phyloP scores from a whole-genome alignment of 2,113 vertebrate genomes.

The Apistogramma diplotaenia region DNA sequence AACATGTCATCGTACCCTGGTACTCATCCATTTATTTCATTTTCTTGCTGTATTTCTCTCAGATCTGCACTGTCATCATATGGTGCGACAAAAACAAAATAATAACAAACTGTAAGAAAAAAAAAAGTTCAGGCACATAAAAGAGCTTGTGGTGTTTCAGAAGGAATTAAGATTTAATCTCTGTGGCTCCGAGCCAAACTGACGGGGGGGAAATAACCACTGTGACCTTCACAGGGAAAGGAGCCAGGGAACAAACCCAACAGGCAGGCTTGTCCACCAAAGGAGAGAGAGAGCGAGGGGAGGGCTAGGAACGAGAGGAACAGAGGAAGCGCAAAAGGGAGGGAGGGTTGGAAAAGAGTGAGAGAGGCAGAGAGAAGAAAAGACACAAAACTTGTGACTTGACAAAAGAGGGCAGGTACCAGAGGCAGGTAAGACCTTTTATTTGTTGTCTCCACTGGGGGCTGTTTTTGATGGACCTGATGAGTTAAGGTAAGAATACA shows the following conservation, averaged over 20 bases:
- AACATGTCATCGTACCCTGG: background rate
- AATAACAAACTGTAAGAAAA: constrained; percentile 27
- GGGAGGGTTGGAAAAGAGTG: constrained; percentile 38
- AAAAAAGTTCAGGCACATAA: constrained; percentile 42
- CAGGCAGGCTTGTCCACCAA: constrained; percentile 48
- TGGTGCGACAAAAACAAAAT: constrained; percentile 2
- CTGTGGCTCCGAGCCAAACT: constrained; percentile 47
- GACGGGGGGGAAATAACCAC: constrained; percentile 46
- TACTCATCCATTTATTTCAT: background rate
- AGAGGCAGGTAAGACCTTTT: constrained; percentile 74
- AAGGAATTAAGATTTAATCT: constrained; percentile 56
- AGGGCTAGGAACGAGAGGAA: constrained; percentile 23
- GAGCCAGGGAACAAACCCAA: constrained; percentile 62
- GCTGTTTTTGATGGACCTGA: background rate
- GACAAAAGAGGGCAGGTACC: constrained; percentile 75
- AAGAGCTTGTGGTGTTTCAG: constrained; percentile 46
- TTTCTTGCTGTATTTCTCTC: background rate
- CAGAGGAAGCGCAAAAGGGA: constrained; percentile 28
- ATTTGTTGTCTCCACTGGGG: constrained; percentile 26
- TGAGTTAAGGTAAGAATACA: constrained; percentile 10
- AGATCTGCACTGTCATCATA: constrained; percentile 9
- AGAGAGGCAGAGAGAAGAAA: constrained; percentile 55
- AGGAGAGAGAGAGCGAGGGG: constrained; percentile 33
- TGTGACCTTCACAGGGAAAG: constrained; percentile 69
- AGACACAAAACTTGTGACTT: constrained; percentile 62